Evolutionary conservation across 2,797 vertebrate species (phyloP).

Genomic region (Danio aesculapii): DNA sequence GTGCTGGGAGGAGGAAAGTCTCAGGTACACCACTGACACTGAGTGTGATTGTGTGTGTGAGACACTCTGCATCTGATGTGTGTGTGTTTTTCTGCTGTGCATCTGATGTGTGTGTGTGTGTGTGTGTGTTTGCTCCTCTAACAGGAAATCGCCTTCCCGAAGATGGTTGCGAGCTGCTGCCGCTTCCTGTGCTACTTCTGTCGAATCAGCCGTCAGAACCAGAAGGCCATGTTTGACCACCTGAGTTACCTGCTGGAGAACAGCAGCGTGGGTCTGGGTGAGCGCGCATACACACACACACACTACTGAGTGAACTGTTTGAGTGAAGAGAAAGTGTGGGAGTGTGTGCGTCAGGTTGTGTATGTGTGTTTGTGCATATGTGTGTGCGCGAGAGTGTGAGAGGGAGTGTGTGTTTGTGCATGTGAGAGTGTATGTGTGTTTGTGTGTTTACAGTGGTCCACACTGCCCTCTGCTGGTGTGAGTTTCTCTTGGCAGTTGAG

Average conservation of each 20-base stretch:
- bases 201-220: conserved; percentile 97
- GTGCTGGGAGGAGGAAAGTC: conserved; percentile 94
- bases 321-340: no score
- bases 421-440: no score
- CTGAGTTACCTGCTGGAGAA: conserved; percentile 97
- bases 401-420: no score
- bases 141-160: conserved; percentile 95
- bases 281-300: conserved; percentile 48
- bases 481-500: no score
- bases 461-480: no score
- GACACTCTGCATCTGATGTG: neutral
- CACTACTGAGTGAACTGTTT: no score
- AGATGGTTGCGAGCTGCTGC: conserved; percentile 99
- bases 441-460: no score
- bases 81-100: conserved; percentile 16
- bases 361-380: no score
- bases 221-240: conserved; percentile 99
- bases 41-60: neutral
- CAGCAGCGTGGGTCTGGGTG: conserved; percentile 96
- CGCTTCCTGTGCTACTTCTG: conserved; percentile 99
- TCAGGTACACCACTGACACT: conserved; percentile 82
- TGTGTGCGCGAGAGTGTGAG: no score
- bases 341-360: no score
- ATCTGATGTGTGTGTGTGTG: neutral
- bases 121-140: conserved; percentile 37